phyloP scores from a whole-genome alignment of 2,797 vertebrate species.

The Oryzias sinensis region DNA sequence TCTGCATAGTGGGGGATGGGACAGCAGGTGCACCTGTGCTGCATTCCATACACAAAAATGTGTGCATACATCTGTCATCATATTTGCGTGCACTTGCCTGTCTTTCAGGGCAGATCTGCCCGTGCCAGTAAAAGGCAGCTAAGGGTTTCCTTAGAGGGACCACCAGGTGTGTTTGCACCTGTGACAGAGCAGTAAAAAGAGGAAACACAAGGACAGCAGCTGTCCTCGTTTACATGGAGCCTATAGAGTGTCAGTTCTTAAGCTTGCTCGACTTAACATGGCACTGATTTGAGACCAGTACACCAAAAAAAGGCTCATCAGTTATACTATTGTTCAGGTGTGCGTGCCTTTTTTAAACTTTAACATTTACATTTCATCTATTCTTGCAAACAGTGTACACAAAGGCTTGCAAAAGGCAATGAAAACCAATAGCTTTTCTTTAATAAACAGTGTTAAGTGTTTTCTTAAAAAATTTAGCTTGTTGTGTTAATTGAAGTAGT shows the following conservation, averaged over 20 bases:
- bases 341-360: constrained; percentile 11
- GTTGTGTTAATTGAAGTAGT: constrained; percentile 69
- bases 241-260: constrained; percentile 55
- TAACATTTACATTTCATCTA: constrained; percentile 2
- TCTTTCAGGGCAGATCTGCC: constrained; percentile 67
- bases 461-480: constrained; percentile 58
- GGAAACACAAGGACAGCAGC: constrained; percentile 69
- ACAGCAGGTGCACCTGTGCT: constrained; percentile 54
- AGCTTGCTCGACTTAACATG: constrained; percentile 29
- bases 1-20: constrained; percentile 33
- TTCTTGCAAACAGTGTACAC: constrained; percentile 28
- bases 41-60: constrained; percentile 42
- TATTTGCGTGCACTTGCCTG: constrained; percentile 61
- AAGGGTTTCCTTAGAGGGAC: constrained; percentile 69
- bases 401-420: constrained; percentile 50
- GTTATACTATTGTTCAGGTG: constrained; percentile 3
- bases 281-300: constrained; percentile 13
- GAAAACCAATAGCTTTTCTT: constrained; percentile 27
- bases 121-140: constrained; percentile 71
- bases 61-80: constrained; percentile 63
- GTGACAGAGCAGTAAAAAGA: constrained; percentile 56
- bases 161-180: constrained; percentile 78
- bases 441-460: constrained; percentile 59
- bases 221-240: constrained; percentile 61
- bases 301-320: constrained; percentile 3